A percentile compares a stretch with the other conserved stretches of the same genome.
phyloP scores from a whole-genome alignment of 1,140 invertebrate genomes.

The Reticulitermes speratus region DNA sequence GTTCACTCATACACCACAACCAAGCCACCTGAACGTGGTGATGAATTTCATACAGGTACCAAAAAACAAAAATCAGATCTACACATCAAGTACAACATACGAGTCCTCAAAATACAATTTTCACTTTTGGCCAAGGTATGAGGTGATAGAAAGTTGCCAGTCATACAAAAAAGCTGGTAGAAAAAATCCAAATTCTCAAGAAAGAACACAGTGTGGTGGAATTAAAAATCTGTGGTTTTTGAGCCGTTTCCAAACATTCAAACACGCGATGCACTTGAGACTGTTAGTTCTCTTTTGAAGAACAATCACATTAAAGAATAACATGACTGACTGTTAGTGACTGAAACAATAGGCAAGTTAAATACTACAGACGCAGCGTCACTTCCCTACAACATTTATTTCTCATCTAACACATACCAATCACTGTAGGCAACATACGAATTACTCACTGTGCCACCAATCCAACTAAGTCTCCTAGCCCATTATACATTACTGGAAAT shows the following conservation, averaged over 20 bases:
- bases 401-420: slow-evolving; percentile 28
- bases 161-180: slow-evolving; percentile 33
- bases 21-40: neutral
- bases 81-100: slow-evolving; percentile 17
- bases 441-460: neutral
- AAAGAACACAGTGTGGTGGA: slow-evolving; percentile 35
- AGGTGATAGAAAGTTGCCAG: slow-evolving; percentile 16
- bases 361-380: slow-evolving; percentile 13
- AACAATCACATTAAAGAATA: slow-evolving; percentile 11
- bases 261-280: slow-evolving; percentile 9
- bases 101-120: slow-evolving; percentile 29
- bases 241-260: neutral
- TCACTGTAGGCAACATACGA: neutral
- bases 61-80: slow-evolving; percentile 14
- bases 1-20: slow-evolving; percentile 6
- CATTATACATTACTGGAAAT: slow-evolving; percentile 20
- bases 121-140: neutral
- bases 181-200: slow-evolving; percentile 26
- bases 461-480: slow-evolving; percentile 25
- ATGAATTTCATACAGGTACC: neutral
- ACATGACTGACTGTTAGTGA: slow-evolving; percentile 27
- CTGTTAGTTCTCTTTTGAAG: slow-evolving; percentile 1
- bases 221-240: slow-evolving; percentile 6
- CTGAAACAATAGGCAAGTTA: slow-evolving; percentile 22
- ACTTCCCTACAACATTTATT: slow-evolving; percentile 29